Evolutionary conservation across 2,888 invertebrate genomes (phyloP).

Genomic region (Frankliniella intonsa): DNA sequence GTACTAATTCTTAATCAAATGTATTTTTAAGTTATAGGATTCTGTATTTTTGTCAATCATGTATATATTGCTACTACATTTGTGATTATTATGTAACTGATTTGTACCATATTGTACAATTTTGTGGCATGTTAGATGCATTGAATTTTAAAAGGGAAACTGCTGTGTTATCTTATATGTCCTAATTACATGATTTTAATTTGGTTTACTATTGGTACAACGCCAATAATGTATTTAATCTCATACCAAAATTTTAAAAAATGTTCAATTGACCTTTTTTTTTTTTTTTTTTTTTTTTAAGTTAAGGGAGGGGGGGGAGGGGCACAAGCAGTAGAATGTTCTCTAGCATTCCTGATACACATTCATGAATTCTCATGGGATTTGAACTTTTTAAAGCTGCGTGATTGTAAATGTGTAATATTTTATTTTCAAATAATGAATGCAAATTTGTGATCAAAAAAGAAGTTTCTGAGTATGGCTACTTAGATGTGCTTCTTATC

Average conservation of each 20-base stretch:
- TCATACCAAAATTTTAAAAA: not conserved
- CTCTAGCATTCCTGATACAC: not conserved
- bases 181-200: not conserved
- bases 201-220: not conserved
- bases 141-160: not conserved
- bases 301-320: not conserved
- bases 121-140: not conserved
- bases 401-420: not conserved
- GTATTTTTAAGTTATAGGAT: not conserved
- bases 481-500: not conserved
- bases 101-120: not conserved
- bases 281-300: not conserved
- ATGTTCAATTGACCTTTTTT: not conserved
- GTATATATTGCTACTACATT: not conserved
- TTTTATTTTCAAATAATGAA: not conserved
- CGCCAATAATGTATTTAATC: not conserved
- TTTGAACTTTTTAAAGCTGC: not conserved
- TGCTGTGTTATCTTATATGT: not conserved
- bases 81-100: not conserved
- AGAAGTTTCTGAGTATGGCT: not conserved
- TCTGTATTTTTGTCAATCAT: not conserved
- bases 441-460: not conserved
- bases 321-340: not conserved
- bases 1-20: not conserved
- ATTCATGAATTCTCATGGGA: not conserved